Percentiles rank a stretch among this genome's conserved stretches.
Conservation (phyloP, 2,888 invertebrate species). For the Drepanosiphum platanoidis region DNA sequence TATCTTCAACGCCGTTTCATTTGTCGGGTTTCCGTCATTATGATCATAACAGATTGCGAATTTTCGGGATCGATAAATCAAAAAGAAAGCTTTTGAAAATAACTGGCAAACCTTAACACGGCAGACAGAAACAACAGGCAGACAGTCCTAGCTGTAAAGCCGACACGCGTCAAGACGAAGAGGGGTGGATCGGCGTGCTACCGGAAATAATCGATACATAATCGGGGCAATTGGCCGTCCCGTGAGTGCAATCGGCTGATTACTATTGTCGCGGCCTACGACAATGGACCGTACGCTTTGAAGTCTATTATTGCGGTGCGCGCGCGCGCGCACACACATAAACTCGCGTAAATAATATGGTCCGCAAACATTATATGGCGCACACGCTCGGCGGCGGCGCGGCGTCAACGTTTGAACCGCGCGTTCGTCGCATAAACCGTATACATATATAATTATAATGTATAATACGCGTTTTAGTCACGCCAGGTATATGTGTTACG, state of each 20-base stretch:
- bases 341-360: too few species aligned
- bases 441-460: not conserved
- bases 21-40: too few species aligned
- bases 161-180: not conserved
- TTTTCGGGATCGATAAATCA: too few species aligned
- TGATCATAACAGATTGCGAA: too few species aligned
- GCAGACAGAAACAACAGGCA: too few species aligned
- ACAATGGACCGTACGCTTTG: slow-evolving; percentile 41
- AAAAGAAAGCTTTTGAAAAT: too few species aligned
- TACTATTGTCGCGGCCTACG: slow-evolving; percentile 7
- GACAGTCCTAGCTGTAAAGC: too few species aligned
- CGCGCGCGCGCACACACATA: not conserved
- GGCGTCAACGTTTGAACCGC: not conserved
- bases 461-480: too few species aligned
- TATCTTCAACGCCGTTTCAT: too few species aligned
- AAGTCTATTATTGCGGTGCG: slow-evolving; percentile 29
- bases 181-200: not conserved
- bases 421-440: not conserved
- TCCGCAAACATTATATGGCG: not conserved
- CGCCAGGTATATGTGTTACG: too few species aligned
- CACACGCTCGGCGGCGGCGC: not conserved
- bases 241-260: slow-evolving; percentile 22
- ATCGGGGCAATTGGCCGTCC: slow-evolving; percentile 41
- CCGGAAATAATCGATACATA: slow-evolving; percentile 51
- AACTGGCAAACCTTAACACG: too few species aligned